phyloP scores from a whole-genome alignment of 92 coral and sea anemone genomes.

The Palythoa caribaeorum region DNA sequence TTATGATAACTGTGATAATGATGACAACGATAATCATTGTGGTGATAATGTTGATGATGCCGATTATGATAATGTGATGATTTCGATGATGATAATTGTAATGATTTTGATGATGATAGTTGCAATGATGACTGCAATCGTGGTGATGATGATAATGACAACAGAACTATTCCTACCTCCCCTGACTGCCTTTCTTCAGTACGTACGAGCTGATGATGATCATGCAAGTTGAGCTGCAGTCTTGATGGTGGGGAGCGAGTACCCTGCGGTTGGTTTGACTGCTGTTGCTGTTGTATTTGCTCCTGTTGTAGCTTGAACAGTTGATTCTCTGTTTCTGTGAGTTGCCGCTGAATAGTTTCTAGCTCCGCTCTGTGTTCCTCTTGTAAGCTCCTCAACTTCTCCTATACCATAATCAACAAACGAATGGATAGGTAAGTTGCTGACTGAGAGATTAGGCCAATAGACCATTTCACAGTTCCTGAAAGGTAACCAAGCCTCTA shows the following conservation, averaged over 20 bases:
- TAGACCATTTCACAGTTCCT: no score
- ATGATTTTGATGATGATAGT: background rate
- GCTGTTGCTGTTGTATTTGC: conserved; percentile 55
- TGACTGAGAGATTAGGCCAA: background rate
- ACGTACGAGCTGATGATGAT: conserved; percentile 69
- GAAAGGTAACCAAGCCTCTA: no score
- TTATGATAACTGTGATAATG: background rate
- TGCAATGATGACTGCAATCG: background rate
- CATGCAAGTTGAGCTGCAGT: conserved; percentile 62
- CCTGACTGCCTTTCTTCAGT: conserved; percentile 97
- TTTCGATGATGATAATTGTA: background rate
- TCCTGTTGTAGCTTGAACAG: conserved; percentile 67
- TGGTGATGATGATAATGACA: background rate
- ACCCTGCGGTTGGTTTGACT: conserved; percentile 58
- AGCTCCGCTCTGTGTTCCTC: conserved; percentile 79
- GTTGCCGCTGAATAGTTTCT: conserved; percentile 81
- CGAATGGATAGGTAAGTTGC: background rate
- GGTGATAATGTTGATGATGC: background rate
- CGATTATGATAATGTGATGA: no score
- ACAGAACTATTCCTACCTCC: conserved; percentile 68
- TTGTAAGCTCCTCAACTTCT: conserved; percentile 75
- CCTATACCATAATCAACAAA: conserved; percentile 55
- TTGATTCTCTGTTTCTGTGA: conserved; percentile 83
- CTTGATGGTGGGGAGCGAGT: conserved; percentile 61
- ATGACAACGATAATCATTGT: background rate